A percentile compares a stretch with the other conserved stretches of the same genome.
Conservation (phyloP, 2,797 vertebrate genomes). For the Trachurus trachurus region DNA sequence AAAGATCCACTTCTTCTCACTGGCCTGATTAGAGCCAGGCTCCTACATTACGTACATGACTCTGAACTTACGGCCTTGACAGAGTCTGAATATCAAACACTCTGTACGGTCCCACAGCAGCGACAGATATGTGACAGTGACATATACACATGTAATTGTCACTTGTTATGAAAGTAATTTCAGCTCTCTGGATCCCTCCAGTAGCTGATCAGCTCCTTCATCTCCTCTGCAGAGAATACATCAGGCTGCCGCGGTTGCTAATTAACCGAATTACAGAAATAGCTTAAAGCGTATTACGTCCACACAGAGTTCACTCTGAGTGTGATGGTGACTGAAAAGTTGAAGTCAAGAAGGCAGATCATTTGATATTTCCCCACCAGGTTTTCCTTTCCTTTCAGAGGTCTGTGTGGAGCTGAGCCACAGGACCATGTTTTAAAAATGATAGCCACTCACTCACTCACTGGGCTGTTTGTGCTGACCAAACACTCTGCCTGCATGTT, state of each 20-base stretch:
- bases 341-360: not conserved
- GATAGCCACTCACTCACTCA: slow-evolving; percentile 54
- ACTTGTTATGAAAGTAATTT: slow-evolving; percentile 23
- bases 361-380: slow-evolving; percentile 4
- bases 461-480: slow-evolving; percentile 62
- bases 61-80: not conserved
- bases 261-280: slow-evolving; percentile 50
- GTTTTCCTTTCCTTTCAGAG: slow-evolving; percentile 33
- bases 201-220: slow-evolving; percentile 17
- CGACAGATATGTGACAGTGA: slow-evolving; percentile 5
- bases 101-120: not conserved
- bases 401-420: slow-evolving; percentile 28
- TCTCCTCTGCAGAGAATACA: slow-evolving; percentile 36
- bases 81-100: not conserved
- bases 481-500: slow-evolving; percentile 50
- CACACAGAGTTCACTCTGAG: slow-evolving; percentile 3
- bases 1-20: not conserved
- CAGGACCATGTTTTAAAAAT: slow-evolving; percentile 56
- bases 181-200: slow-evolving; percentile 11
- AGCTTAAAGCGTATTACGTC: slow-evolving; percentile 29
- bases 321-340: slow-evolving; percentile 11
- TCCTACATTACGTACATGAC: not conserved
- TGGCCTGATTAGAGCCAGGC: not conserved
- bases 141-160: slow-evolving; percentile 31
- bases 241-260: slow-evolving; percentile 29